Percentiles rank a stretch among this genome's conserved stretches.
Conservation (phyloP, 2,113 vertebrate species). For the Tetraodon nigroviridis region DNA sequence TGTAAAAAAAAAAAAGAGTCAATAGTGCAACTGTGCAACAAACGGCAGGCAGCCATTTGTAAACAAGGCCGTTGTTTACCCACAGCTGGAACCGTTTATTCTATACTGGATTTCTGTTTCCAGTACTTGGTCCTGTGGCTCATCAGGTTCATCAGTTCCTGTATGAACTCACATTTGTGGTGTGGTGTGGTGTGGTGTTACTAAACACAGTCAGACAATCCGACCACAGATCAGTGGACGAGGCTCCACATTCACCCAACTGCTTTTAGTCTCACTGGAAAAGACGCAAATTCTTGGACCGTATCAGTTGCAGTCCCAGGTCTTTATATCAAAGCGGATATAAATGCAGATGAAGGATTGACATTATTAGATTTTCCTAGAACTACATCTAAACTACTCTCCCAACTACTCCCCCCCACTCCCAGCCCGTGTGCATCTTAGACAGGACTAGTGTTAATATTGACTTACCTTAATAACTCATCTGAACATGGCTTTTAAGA, state of each 20-base stretch:
- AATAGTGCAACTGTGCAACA: no score
- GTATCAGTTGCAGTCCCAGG: background rate
- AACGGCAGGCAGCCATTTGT: no score
- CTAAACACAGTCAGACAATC: no score
- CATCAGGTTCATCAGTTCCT: no score
- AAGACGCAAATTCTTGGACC: no score
- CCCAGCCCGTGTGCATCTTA: constrained; percentile 7
- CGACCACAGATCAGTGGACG: background rate
- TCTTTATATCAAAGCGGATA: constrained; percentile 1
- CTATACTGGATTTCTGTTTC: background rate
- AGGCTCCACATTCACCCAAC: background rate
- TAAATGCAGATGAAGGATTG: constrained; percentile 14
- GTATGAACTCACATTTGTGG: background rate
- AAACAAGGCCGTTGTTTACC: constrained; percentile 31
- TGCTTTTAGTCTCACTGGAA: background rate
- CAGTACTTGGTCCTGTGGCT: background rate
- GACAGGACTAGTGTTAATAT: constrained; percentile 39
- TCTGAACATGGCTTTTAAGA: constrained; percentile 45
- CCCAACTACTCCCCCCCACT: background rate
- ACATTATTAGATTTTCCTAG: constrained; percentile 13
- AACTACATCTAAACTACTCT: constrained; percentile 22
- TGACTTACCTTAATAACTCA: no score
- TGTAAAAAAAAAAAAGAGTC: no score
- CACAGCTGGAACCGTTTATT: constrained; percentile 1
- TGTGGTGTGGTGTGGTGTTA: background rate